Evolutionary conservation across 2,113 vertebrate species (phyloP), one percentile per base, ranked within the genome.

Genomic region (Tapirus terrestris): DNA sequence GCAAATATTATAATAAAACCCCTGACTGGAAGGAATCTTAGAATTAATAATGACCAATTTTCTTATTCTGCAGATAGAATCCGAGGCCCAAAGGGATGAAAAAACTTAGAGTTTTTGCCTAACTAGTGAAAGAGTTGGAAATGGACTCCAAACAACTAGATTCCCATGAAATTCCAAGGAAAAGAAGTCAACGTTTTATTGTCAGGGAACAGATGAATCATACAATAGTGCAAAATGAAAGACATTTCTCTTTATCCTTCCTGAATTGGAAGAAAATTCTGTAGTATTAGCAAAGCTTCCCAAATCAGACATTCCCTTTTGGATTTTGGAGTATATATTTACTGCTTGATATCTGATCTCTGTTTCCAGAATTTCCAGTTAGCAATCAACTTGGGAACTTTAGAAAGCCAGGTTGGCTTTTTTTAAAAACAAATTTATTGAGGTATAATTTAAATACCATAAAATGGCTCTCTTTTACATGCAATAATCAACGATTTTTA

Each of bases 351-450:
- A 82, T 56, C 4, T 77, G 68, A 96, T 17, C 6, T 86, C 27
- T 84, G 3, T 76, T 61, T 56, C 31, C 80, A 65, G 39, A 60
- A 90, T 96, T 96, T 79, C 45, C 48, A 75, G 31, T 84, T 80
- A 81, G 48, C 0, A 73, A 77, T 51, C 20, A 84, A 70, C 16
- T 92, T 91, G 67, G 45, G 36, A 90, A 95, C 77, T 94, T 96
- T 89, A 97, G 43, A 96, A 96, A 43, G 17, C 48, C 43, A 18
- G 14, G 21, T 67, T 97, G 65, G 10, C 29, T 84, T 94, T 95
- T 77, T 11, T 51, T 5, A 43, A 85, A 10, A 81, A 23, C 5
- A 25, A 21, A 73, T 45, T 13, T 77, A 39, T 45, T 72, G n/a
- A 84, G 12, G 3, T 27, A 29, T 72, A 91, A 92, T 36, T 79